phyloP scores from a whole-genome alignment of 2,797 vertebrate species.

The Peromyscus aztecus region DNA sequence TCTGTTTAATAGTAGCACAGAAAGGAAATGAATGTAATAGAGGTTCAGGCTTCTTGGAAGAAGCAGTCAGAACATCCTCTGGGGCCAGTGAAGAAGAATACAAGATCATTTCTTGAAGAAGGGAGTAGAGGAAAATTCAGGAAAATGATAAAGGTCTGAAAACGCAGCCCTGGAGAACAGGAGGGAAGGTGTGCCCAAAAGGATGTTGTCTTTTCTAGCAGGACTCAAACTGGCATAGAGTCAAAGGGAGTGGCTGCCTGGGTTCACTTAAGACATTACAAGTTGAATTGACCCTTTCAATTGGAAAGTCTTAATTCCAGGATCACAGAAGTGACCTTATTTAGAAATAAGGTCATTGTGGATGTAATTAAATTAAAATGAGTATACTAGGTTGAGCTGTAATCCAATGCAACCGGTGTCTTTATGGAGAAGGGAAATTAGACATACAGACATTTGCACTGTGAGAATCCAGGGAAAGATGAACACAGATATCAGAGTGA shows the following conservation, averaged over 20 bases:
- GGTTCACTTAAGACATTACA: background rate
- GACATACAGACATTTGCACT: no score
- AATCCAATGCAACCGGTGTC: background rate
- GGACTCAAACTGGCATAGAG: background rate
- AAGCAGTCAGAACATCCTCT: background rate
- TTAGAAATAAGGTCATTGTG: background rate
- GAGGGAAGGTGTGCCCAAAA: fast-evolving
- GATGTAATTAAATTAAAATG: background rate
- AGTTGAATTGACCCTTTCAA: background rate
- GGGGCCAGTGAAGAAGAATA: background rate
- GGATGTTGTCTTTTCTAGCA: background rate
- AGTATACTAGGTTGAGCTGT: background rate
- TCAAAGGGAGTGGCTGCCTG: background rate
- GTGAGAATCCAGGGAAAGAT: background rate
- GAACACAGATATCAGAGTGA: background rate
- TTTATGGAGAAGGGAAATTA: background rate
- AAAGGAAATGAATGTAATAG: background rate
- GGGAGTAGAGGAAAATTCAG: background rate
- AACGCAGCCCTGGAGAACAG: background rate
- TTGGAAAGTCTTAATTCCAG: background rate
- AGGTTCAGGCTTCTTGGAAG: background rate
- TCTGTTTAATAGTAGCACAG: background rate
- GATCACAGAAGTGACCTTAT: background rate
- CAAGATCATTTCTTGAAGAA: background rate
- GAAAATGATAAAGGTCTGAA: background rate